phyloP scores from a whole-genome alignment of 2,113 vertebrate species.

The Ciconia boyciana region DNA sequence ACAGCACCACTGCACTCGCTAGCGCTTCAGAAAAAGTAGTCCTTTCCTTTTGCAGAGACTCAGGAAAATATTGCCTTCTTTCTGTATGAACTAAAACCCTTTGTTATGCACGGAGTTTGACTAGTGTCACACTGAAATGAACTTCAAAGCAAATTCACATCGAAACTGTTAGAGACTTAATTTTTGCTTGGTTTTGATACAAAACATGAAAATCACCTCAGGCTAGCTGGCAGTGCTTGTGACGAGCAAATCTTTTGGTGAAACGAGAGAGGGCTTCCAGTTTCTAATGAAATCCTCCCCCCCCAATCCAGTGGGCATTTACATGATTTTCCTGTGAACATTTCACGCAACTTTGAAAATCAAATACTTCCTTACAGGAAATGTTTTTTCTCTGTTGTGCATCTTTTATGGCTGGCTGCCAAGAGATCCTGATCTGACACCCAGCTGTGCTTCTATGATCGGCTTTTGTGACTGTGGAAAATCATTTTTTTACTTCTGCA shows the following conservation, averaged over 20 bases:
- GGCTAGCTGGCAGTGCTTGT: slow-evolving; percentile 40
- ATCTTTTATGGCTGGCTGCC: slow-evolving; percentile 28
- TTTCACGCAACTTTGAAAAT: slow-evolving; percentile 52
- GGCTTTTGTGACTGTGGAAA: background rate
- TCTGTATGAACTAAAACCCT: background rate
- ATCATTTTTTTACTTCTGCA: background rate
- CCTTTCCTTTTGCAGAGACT: background rate
- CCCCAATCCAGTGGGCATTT: slow-evolving; percentile 10
- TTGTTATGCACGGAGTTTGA: background rate
- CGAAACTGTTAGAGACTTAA: slow-evolving; percentile 12
- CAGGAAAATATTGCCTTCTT: background rate
- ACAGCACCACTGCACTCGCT: background rate
- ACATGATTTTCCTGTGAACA: slow-evolving; percentile 48
- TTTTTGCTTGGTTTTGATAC: slow-evolving; percentile 47
- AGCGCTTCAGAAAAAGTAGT: background rate
- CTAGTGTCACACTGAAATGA: background rate
- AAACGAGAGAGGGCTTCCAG: slow-evolving; percentile 26
- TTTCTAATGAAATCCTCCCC: slow-evolving; percentile 6
- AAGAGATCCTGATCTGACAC: slow-evolving; percentile 15
- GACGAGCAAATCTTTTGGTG: slow-evolving; percentile 18
- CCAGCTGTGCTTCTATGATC: slow-evolving; percentile 30
- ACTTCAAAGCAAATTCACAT: slow-evolving; percentile 16
- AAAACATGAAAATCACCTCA: slow-evolving; percentile 30
- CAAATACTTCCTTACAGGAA: slow-evolving; percentile 59
- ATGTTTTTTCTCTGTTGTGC: slow-evolving; percentile 26